phyloP scores from a whole-genome alignment of 2,797 vertebrate species.

The Anniella stebbinsi region DNA sequence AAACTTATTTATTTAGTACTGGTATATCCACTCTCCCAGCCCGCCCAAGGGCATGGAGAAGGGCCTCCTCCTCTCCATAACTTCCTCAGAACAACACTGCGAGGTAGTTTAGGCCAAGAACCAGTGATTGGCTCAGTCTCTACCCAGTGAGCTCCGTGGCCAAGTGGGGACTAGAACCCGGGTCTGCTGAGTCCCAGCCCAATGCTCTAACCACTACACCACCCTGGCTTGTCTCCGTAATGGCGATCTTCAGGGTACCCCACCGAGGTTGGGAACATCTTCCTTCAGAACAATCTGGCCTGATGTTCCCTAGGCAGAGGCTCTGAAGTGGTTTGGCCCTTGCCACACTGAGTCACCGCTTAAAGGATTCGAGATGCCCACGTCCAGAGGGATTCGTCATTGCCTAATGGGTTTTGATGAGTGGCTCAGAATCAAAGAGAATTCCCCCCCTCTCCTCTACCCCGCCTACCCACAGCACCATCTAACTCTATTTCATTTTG shows the following conservation, averaged over 20 bases:
- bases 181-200: no score
- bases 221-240: background rate
- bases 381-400: background rate
- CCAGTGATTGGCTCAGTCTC: no score
- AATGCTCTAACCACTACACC: background rate
- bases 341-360: constrained; percentile 14
- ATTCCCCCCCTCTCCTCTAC: no score
- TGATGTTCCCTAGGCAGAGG: background rate
- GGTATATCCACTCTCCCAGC: no score
- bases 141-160: no score
- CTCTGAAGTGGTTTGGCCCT: background rate
- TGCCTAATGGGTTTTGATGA: background rate
- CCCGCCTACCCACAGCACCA: background rate
- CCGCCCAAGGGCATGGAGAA: no score
- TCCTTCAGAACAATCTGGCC: background rate
- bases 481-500: no score
- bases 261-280: background rate
- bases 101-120: no score
- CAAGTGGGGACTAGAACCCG: no score
- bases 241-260: background rate
- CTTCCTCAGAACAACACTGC: no score
- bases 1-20: background rate
- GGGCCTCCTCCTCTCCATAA: no score
- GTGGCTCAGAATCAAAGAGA: background rate
- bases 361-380: background rate